These are phyloP conservation scores for Eilema griseolum DNA, from an alignment of 2,888 invertebrate genomes.

Conservation along the genomic window DNA sequence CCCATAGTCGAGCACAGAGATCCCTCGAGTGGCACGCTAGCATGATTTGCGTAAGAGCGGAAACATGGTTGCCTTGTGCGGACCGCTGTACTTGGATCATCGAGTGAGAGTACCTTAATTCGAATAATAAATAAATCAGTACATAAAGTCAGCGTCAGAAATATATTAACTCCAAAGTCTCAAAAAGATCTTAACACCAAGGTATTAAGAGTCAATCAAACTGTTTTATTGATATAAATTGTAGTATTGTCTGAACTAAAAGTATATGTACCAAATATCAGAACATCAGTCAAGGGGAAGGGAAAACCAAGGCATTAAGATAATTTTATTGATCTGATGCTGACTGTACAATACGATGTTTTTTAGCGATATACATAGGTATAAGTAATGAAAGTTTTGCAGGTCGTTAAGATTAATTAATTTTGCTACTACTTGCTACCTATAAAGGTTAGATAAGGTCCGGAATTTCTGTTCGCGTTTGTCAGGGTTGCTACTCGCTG, in stretches of 20 bases:
- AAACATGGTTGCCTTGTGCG: constrained; percentile 61
- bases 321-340: too few species aligned
- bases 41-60: constrained; percentile 63
- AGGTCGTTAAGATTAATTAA: constrained; percentile 50
- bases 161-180: too few species aligned
- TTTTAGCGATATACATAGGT: constrained; percentile 34
- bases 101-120: constrained; percentile 27
- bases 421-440: constrained; percentile 28
- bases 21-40: constrained; percentile 48
- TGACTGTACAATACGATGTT: constrained; percentile 24
- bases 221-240: too few species aligned
- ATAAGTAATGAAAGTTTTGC: constrained; percentile 49
- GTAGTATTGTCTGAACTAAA: too few species aligned
- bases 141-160: too few species aligned
- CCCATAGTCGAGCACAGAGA: constrained; percentile 49
- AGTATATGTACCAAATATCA: too few species aligned
- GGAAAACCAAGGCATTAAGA: too few species aligned
- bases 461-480: constrained; percentile 27
- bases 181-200: too few species aligned
- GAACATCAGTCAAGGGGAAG: too few species aligned
- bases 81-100: constrained; percentile 55
- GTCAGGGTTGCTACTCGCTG: constrained; percentile 41
- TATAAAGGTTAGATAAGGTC: constrained; percentile 43
- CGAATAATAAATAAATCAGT: constrained; percentile 29
- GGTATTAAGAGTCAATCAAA: too few species aligned